Percentiles rank a stretch among this genome's conserved stretches.
phyloP scores from a whole-genome alignment of 2,888 invertebrate species.

The Cataglyphis rosenhaueri region DNA sequence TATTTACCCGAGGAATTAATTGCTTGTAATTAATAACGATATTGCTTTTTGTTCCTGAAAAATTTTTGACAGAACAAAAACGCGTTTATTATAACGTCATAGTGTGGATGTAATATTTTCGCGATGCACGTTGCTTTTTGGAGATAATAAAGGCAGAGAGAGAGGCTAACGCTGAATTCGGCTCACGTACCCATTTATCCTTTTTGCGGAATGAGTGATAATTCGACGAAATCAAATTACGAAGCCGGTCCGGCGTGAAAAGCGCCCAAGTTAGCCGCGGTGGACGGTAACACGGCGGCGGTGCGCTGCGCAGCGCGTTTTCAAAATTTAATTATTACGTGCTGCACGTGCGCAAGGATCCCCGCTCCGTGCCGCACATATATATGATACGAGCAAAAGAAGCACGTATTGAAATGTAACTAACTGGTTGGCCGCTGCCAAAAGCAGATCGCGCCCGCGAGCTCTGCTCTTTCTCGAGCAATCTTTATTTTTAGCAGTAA shows the following conservation, averaged over 20 bases:
- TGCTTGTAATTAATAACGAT: constrained; percentile 18
- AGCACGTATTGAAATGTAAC: constrained; percentile 57
- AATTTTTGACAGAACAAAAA: constrained; percentile 45
- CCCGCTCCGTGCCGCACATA: constrained; percentile 73
- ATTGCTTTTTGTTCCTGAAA: constrained; percentile 8
- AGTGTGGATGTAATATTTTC: constrained; percentile 58
- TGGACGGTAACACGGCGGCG: constrained; percentile 67
- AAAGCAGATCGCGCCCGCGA: constrained; percentile 3
- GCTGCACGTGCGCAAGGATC: constrained; percentile 79
- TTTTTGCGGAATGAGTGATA: constrained; percentile 84
- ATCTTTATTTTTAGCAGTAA: not conserved
- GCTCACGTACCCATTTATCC: constrained; percentile 83
- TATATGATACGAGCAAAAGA: constrained; percentile 75
- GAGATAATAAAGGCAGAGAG: constrained; percentile 43
- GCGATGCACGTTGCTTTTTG: constrained; percentile 55
- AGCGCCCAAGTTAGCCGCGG: constrained; percentile 80
- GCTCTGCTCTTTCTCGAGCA: not conserved
- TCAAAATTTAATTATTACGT: constrained; percentile 81
- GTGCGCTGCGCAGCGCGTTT: constrained; percentile 75
- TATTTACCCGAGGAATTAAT: not conserved
- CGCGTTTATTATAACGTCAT: constrained; percentile 49
- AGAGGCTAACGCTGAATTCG: constrained; percentile 73
- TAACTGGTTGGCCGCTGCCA: constrained; percentile 28
- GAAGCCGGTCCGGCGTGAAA: constrained; percentile 79
- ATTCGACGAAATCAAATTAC: constrained; percentile 83